These are phyloP conservation scores for Malthinus flaveolus DNA, from an alignment of 2,888 invertebrate species.

Conservation along the genomic window DNA sequence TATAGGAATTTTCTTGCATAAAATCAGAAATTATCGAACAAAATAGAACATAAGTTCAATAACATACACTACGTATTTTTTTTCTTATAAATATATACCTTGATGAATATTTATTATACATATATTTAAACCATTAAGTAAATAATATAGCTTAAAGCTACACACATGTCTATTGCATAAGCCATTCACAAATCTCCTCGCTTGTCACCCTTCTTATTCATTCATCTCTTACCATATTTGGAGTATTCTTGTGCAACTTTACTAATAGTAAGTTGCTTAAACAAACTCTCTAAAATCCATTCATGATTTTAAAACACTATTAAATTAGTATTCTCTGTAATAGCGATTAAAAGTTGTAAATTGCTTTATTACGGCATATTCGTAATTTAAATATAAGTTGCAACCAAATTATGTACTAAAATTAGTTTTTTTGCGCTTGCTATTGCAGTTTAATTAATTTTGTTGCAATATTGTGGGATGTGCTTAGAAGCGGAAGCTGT, in stretches of 20 bases:
- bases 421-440: too few relatives aligned
- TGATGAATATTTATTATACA: slow-evolving; percentile 20
- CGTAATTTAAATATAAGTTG: too few relatives aligned
- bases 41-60: not conserved
- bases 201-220: slow-evolving; percentile 43
- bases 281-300: slow-evolving; percentile 28
- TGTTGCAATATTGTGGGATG: too few relatives aligned
- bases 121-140: slow-evolving; percentile 15
- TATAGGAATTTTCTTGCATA: too few relatives aligned
- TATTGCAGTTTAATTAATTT: too few relatives aligned
- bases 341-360: slow-evolving; percentile 31
- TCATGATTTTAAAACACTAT: slow-evolving; percentile 31
- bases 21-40: not conserved
- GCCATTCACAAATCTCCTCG: slow-evolving; percentile 44
- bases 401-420: too few relatives aligned
- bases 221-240: slow-evolving; percentile 47
- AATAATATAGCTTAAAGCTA: slow-evolving; percentile 15
- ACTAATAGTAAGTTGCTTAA: slow-evolving; percentile 40
- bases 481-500: too few relatives aligned
- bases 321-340: slow-evolving; percentile 29
- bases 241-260: slow-evolving; percentile 48
- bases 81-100: slow-evolving; percentile 6
- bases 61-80: not conserved
- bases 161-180: slow-evolving; percentile 30
- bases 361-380: too few relatives aligned